Base-by-base conservation (phyloP, 1,140 invertebrate genomes). In the Homalodisca vitripennis region DNA sequence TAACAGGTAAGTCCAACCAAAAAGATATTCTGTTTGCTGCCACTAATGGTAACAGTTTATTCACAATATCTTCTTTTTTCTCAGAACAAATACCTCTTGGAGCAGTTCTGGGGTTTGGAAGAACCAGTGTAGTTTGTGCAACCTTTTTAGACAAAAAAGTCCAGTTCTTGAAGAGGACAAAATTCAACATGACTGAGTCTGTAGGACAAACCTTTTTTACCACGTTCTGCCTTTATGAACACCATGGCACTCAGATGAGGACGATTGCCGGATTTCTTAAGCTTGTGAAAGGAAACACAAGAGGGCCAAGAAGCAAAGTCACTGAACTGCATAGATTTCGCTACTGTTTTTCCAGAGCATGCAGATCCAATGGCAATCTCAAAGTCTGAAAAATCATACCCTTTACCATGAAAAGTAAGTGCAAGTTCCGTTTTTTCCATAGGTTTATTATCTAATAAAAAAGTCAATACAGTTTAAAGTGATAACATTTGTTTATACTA, bases 351-450 rank as follows among this genome's bases (percentile, higher is more conserved):
- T 17, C 34, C 34, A 41, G 34, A 41, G 17, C 34, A 41, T 6
- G 34, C 17, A 10, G 34, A n/a, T n/a, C n/a, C n/a, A n/a, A n/a
- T n/a, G n/a, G n/a, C n/a, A n/a, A n/a, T n/a, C n/a, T n/a, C n/a
- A n/a, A n/a, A n/a, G n/a, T n/a, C n/a, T n/a, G n/a, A n/a, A n/a
- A n/a, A n/a, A n/a, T n/a, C n/a, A n/a, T n/a, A n/a, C n/a, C n/a
- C n/a, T n/a, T n/a, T n/a, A n/a, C n/a, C n/a, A n/a, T n/a, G n/a
- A n/a, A n/a, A 17, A 41, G 6, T 41, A 17, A 68, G 26, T 0
- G 51, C 1, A 1, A 32, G 30, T 63, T 69, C 76, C 17, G 78
- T 73, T 53, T 73, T n/a, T n/a, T n/a, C n/a, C n/a, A n/a, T n/a
- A n/a, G n/a, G n/a, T n/a, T n/a, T n/a, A n/a, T n/a, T n/a, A n/a